phyloP scores from a whole-genome alignment of 2,797 vertebrate species.

The Paramormyrops hopkinsi region DNA sequence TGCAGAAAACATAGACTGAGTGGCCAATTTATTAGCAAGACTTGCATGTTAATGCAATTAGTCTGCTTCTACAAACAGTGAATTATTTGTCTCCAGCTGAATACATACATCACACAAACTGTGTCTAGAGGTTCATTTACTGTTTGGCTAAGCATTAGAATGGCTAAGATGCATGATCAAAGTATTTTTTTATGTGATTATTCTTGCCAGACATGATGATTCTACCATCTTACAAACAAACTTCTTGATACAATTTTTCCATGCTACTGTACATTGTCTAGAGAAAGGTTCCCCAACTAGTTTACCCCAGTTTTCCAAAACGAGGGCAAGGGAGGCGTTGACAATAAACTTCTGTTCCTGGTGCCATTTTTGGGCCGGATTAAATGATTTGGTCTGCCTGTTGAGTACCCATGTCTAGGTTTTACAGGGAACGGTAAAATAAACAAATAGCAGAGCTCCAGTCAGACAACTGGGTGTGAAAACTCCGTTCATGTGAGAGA shows the following conservation, averaged over 20 bases:
- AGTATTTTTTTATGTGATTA: not conserved
- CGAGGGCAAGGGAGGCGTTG: not conserved
- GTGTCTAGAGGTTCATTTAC: not conserved
- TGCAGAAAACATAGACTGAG: not conserved
- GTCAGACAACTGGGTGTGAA: not conserved
- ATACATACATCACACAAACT: not conserved
- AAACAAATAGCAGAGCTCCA: not conserved
- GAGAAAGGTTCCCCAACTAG: not conserved
- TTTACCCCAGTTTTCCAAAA: not conserved
- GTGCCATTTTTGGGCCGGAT: not conserved
- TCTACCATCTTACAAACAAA: not conserved
- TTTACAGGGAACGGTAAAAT: not conserved
- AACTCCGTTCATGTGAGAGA: not conserved
- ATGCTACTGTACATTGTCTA: not conserved
- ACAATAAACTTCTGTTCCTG: not conserved
- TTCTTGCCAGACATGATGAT: not conserved
- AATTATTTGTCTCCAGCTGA: not conserved
- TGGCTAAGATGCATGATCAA: not conserved
- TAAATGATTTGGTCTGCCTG: not conserved
- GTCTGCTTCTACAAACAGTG: not conserved
- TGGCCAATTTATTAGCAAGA: not conserved
- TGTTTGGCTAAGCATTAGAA: not conserved
- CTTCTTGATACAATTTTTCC: not conserved
- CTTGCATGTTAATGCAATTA: not conserved
- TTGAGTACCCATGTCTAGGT: not conserved